Percentiles rank a stretch among this genome's conserved stretches.
phyloP scores from a whole-genome alignment of 1,140 invertebrate species.

The Diploscapter pachys region DNA sequence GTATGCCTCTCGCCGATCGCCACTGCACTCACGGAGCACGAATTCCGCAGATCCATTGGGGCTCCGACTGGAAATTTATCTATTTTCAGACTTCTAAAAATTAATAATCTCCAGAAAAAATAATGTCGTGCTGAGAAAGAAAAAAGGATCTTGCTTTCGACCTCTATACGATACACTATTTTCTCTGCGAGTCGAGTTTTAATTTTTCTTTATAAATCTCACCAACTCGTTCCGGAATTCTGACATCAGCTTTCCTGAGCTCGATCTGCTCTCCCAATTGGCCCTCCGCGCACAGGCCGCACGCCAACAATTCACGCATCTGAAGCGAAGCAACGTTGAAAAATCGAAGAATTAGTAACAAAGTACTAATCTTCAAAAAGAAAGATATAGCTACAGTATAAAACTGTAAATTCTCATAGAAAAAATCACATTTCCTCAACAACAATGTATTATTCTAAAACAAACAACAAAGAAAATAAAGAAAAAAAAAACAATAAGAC shows the following conservation, averaged over 20 bases:
- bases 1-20: slow-evolving; percentile 79
- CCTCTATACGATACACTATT: no score
- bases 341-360: no score
- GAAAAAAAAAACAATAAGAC: no score
- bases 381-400: no score
- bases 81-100: neutral
- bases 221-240: neutral
- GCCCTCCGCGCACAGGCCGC: slow-evolving; percentile 36
- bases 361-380: no score
- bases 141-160: no score
- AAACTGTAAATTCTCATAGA: no score
- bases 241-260: neutral
- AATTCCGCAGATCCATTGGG: slow-evolving; percentile 24
- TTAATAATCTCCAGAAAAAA: neutral
- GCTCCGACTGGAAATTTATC: slow-evolving; percentile 27
- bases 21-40: slow-evolving; percentile 61
- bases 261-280: slow-evolving; percentile 29
- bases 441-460: no score
- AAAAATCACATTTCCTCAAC: no score
- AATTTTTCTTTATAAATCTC: neutral
- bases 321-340: no score
- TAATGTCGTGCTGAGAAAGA: neutral
- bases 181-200: no score
- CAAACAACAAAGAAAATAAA: no score
- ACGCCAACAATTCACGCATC: slow-evolving; percentile 32